phyloP scores from a whole-genome alignment of 2,113 vertebrate species.

The Taxidea taxus region DNA sequence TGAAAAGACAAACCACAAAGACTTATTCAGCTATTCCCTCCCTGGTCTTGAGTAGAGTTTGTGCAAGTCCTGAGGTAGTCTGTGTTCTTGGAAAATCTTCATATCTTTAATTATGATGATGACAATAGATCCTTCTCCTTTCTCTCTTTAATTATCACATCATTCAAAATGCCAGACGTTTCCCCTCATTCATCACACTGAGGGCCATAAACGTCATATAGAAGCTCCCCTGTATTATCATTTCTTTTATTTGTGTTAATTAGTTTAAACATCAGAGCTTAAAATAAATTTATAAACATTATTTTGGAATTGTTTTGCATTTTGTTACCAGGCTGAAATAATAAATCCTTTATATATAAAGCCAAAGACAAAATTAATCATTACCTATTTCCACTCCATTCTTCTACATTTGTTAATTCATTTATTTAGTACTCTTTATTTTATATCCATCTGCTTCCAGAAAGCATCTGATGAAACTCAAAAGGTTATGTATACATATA shows the following conservation, averaged over 20 bases:
- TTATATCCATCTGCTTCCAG: background rate
- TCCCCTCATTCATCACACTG: background rate
- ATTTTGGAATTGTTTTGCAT: background rate
- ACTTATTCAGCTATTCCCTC: background rate
- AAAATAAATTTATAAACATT: conserved; percentile 3
- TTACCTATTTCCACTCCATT: background rate
- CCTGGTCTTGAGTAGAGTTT: background rate
- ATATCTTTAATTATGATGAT: background rate
- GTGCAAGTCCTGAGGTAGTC: background rate
- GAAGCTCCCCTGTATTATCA: background rate
- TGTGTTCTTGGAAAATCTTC: background rate
- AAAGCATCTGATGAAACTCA: background rate
- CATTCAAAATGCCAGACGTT: conserved; percentile 2
- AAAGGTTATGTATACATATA: background rate
- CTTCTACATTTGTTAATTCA: background rate
- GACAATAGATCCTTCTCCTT: background rate
- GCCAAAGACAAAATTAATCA: background rate
- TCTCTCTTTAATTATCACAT: background rate
- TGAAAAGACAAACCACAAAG: background rate
- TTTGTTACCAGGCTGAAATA: background rate
- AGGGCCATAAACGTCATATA: background rate
- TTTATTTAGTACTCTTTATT: background rate
- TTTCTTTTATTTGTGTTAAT: conserved; percentile 50
- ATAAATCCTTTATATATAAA: background rate
- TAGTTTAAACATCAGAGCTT: conserved; percentile 29